These are phyloP conservation scores for Emydocephalus ijimae DNA, from an alignment of 2,113 vertebrate species.

Conservation along the genomic window DNA sequence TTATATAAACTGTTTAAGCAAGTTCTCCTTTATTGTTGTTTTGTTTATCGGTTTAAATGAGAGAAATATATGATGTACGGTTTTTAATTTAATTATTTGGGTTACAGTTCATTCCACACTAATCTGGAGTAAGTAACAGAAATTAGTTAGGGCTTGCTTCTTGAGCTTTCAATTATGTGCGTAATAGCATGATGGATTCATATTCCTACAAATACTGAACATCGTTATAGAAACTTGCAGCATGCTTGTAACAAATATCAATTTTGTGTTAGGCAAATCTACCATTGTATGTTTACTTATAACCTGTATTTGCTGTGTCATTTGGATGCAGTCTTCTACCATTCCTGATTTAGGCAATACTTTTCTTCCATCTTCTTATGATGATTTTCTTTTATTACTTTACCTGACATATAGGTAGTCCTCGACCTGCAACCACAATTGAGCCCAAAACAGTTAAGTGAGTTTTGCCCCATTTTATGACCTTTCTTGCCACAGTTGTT, in stretches of 20 bases:
- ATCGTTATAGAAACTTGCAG: not conserved
- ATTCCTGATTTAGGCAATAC: not conserved
- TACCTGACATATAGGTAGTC: not conserved
- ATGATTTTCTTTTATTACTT: not conserved
- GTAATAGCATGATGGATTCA: not conserved
- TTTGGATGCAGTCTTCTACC: not conserved
- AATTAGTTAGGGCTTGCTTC: not conserved
- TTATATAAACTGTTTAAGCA: not conserved
- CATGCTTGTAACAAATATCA: not conserved
- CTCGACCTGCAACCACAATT: not conserved
- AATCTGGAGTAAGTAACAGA: not conserved
- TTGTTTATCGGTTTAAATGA: not conserved
- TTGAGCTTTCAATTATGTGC: not conserved
- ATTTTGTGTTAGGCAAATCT: not conserved
- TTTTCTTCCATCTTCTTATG: not conserved
- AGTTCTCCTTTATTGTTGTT: not conserved
- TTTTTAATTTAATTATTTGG: not conserved
- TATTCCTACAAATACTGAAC: not conserved
- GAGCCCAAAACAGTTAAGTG: not conserved
- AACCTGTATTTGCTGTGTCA: not conserved
- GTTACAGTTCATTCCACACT: not conserved
- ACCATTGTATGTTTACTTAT: not conserved
- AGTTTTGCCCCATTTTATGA: not conserved
- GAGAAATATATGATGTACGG: not conserved
- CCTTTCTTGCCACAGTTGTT: not conserved